Base-by-base conservation (phyloP, 2,888 invertebrate species). In the Crioceris asparagi region DNA sequence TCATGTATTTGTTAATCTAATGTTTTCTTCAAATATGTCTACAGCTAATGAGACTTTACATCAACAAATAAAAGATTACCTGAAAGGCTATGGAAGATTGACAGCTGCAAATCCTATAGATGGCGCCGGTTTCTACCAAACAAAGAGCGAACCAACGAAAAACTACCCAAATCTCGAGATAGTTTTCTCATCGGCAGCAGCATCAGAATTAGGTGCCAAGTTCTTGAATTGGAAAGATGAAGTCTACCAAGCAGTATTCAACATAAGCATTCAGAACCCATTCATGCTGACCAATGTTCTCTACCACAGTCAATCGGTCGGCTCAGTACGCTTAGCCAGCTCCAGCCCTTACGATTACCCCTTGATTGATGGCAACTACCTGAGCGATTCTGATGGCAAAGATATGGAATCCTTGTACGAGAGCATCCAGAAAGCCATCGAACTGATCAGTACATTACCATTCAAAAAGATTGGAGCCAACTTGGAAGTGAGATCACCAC, bases 21-120 rank as follows among this genome's bases (percentile, higher is more conserved):
- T 75, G 0, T 84, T 84, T 53, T 64, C 76, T 33, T 71, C 79
- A 2, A 79, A 83, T 51, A 70, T 74, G 35, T 71, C 72, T 3
- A 61, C 15, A 1, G 7, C 29, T 2, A 27, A 17, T 5, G 12
- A 41, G 16, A 34, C 39, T 4, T 29, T 44, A 12, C 40, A 26
- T 4, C 31, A 75, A 39, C 75, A 74, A 17, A 64, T 80, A 2
- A 70, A 74, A 42, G 79, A 45, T 6, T 47, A 40, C 31, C n/a
- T 49, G 7, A 35, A 37, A 23, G 47, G 49, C 17, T 29, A 33
- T 19, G 49, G 49, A 4, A 23, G 35, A 16, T 19, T 45, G 18
- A 26, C 42, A n/a, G 30, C 42, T 2, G 36, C 38, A 15, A 38
- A 38, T 23, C 30, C 36, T 7, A 12, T 29, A 14, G 36, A 40